Conservation (phyloP, 2,888 invertebrate genomes). For the Tuta absoluta region DNA sequence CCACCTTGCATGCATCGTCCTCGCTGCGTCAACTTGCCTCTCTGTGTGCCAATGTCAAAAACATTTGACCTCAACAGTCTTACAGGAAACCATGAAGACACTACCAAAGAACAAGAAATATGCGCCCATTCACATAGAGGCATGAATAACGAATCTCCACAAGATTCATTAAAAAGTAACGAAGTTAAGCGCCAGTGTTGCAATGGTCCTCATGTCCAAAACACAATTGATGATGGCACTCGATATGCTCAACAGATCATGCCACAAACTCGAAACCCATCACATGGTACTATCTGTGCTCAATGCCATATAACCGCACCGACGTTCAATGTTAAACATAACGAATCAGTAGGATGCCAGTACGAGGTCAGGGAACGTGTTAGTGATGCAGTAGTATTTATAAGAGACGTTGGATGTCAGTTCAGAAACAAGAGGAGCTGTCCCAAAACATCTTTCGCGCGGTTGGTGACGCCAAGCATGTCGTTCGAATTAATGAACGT, state of each 20-base stretch:
- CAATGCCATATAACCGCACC: conserved; percentile 35
- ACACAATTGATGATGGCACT: conserved; percentile 45
- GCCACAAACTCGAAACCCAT: neutral
- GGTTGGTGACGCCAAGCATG: conserved; percentile 52
- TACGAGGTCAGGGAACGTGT: conserved; percentile 44
- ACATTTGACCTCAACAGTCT: conserved; percentile 54
- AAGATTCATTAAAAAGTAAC: conserved; percentile 44
- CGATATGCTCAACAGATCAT: neutral
- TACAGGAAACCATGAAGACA: conserved; percentile 43
- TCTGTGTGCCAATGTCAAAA: conserved; percentile 65
- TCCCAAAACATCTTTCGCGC: conserved; percentile 45
- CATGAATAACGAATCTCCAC: conserved; percentile 53
- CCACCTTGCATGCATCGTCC: conserved; percentile 70
- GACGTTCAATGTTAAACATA: conserved; percentile 43
- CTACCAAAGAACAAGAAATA: conserved; percentile 41
- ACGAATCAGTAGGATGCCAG: conserved; percentile 61
- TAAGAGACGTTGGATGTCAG: conserved; percentile 74
- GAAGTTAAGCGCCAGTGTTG: conserved; percentile 45
- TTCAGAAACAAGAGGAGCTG: conserved; percentile 53
- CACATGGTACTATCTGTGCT: conserved; percentile 11
- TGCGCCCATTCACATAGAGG: conserved; percentile 44
- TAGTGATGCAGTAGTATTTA: conserved; percentile 59
- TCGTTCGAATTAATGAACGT: conserved; percentile 50
- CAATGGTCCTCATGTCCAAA: conserved; percentile 45
- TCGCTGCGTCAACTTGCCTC: conserved; percentile 68